Base-by-base conservation (phyloP, 1,140 invertebrate genomes). In the Drosophila pachea region DNA sequence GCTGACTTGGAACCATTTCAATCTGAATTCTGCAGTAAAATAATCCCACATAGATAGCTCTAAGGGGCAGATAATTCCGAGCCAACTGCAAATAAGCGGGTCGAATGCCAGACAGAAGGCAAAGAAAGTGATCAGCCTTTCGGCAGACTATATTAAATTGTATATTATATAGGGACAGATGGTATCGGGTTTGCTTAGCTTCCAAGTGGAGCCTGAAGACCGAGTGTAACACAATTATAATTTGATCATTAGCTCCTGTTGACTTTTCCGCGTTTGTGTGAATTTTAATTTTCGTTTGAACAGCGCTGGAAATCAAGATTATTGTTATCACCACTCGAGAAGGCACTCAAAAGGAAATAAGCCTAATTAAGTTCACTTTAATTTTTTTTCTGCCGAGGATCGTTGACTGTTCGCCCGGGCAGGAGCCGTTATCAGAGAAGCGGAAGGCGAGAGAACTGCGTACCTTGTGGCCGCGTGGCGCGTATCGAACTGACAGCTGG, bases 401-500 rank as follows among this genome's bases (percentile, higher is more conserved):
- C 40, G 9, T 14, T 33, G 11, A 3, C 9, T 31, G 14, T 29
- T 35, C 9, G 12, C 8, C 8, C 33, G 35, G 33, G 14, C 35
- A 53, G 36, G 38, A 62, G 32, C n/a, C n/a, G 33, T 4, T 45
- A 6, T 22, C 8, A 4, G 4, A 9, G 11, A 22, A n/a, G 6
- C 2, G 3, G 5, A 22, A 8, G 9, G 5, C 9, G 29, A 29
- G 33, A 43, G 32, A 47, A 7, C 14, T 14, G 52, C 42, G 68
- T 76, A 66, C 76, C 73, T 73, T 69, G 40, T 63, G 32, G 73
- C 68, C 71, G 58, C 53, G 73, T 63, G 69, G 76, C 81, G 66
- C 76, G 52, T 74, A 61, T 73, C 33, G 68, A 79, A 84, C 79
- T 84, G 81, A 76, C 63, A 49, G 52, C 50, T 74, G 32, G 22